Evolutionary conservation across 1,140 invertebrate genomes (phyloP), one percentile per base, ranked within the genome.

Genomic region (Trichomalopsis sarcophagae): DNA sequence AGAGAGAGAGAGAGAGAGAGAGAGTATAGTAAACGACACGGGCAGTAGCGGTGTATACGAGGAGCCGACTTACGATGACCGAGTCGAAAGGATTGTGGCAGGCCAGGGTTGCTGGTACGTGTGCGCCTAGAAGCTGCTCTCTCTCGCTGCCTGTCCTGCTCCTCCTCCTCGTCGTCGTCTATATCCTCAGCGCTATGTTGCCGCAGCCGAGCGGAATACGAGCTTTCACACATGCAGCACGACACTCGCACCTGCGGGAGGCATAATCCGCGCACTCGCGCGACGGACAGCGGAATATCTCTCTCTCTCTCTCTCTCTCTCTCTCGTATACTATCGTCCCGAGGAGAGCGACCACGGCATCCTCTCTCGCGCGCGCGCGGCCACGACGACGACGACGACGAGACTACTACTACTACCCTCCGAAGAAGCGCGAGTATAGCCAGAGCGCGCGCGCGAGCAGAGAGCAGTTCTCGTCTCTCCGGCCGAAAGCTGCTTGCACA

Each of bases 71-170:
- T 92, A 93, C 92, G 92, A 93, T 93, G 90, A 93, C 92, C 89
- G 92, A 92, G 88, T 93, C 91, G 90, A 93, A 93, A 89, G 91
- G 92, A 92, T 93, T 92, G 90, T 92, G 92, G 90, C 91, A 93
- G 92, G 92, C 92, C 92, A 93, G 92, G 91, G 88, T 91, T 80
- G 81, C 85, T 74, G 71, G 17, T 74, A 69, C 23, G 75, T 55
- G 82, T 33, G 85, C 66, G 83, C 27, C 77, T 50, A 36, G 75
- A 33, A 71, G 75, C 71, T 79, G 23, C 69, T 71, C 69, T 14
- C 69, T 14, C 69, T 17, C 27, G 3, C 69, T 71, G 23, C 27
- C 9, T 11, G 14, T 66, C 55, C 5, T 66, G 6, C 5, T 17
- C 55, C 1, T 66, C 62, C 13, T 21, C 11, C 9, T 17, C 62